Evolutionary conservation across 2,113 vertebrate species (phyloP).

Genomic region (Leptodactylus fuscus): DNA sequence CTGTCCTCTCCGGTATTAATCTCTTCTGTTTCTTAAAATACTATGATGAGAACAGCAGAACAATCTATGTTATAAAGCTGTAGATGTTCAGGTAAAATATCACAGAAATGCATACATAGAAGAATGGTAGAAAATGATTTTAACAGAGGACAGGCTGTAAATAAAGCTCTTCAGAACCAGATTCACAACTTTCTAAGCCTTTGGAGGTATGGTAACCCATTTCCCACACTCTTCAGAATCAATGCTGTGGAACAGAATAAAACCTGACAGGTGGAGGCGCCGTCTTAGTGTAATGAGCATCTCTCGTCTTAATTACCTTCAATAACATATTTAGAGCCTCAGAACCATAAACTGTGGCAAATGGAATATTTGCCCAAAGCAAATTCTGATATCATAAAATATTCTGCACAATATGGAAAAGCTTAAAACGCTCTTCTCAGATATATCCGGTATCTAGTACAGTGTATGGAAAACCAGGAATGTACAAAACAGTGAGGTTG

Average conservation of each 20-base stretch:
- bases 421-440: not conserved
- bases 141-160: not conserved
- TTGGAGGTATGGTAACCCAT: constrained; percentile 29
- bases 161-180: not conserved
- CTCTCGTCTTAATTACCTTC: constrained; percentile 75
- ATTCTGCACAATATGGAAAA: constrained; percentile 10
- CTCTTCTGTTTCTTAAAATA: constrained; percentile 89
- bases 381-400: constrained; percentile 61
- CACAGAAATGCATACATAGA: not conserved
- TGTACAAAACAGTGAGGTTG: not conserved
- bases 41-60: constrained; percentile 70
- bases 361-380: constrained; percentile 70
- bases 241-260: constrained; percentile 68
- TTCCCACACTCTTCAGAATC: constrained; percentile 39
- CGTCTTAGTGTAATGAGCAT: constrained; percentile 78
- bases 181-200: not conserved
- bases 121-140: not conserved
- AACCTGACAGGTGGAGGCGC: constrained; percentile 73
- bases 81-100: not conserved
- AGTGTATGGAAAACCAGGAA: not conserved
- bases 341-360: constrained; percentile 68
- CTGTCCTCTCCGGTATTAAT: constrained; percentile 86
- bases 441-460: not conserved
- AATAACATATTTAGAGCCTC: constrained; percentile 71
- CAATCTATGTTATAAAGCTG: constrained; percentile 13